These are phyloP conservation scores for Mus spretus DNA, from an alignment of 2,797 vertebrate genomes.

Conservation along the genomic window DNA sequence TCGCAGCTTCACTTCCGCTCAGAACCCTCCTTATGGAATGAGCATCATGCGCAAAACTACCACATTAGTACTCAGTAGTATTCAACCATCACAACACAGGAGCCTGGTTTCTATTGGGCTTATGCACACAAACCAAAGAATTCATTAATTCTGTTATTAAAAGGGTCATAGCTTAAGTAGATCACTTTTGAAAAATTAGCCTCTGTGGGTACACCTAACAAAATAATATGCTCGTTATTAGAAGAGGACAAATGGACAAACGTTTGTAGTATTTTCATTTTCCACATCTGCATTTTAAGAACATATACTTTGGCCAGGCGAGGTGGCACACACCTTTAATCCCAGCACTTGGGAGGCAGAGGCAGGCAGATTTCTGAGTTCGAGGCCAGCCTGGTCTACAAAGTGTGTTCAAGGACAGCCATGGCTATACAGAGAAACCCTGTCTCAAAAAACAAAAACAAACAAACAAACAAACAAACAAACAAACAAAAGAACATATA, in stretches of 20 bases:
- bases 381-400: too few relatives aligned
- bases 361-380: too few relatives aligned
- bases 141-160: too few relatives aligned
- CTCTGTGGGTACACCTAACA: background rate
- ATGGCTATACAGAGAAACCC: too few relatives aligned
- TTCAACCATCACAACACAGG: background rate
- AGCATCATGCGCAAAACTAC: constrained; percentile 20
- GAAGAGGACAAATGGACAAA: background rate
- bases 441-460: too few relatives aligned
- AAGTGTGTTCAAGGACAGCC: too few relatives aligned
- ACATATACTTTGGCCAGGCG: background rate
- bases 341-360: too few relatives aligned
- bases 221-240: constrained; percentile 6
- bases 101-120: background rate
- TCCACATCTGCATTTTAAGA: constrained; percentile 32
- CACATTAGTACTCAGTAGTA: constrained; percentile 12
- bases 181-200: background rate
- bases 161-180: background rate
- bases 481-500: background rate
- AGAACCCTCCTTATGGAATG: constrained; percentile 41
- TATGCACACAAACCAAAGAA: background rate
- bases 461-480: too few relatives aligned
- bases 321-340: too few relatives aligned
- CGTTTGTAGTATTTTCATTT: constrained; percentile 20
- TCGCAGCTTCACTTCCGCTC: constrained; percentile 40